Evolutionary conservation across 2,113 vertebrate species (phyloP).

Genomic region (Pleuronectes platessa): DNA sequence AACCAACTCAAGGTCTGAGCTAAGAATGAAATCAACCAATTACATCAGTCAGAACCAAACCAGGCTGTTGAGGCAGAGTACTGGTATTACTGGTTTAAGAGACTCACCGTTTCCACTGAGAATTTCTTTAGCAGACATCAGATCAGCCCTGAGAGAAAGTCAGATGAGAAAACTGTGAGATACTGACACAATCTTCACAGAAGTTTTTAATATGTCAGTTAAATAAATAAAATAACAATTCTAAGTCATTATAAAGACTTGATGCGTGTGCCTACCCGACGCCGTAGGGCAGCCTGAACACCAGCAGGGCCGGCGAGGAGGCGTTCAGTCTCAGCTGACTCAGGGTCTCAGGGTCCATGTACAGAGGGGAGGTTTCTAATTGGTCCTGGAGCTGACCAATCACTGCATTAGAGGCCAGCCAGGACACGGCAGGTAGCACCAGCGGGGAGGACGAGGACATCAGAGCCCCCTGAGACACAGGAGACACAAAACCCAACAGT

Average conservation of each 20-base stretch:
- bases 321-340: constrained; percentile 88
- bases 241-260: too few relatives aligned
- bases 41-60: too few relatives aligned
- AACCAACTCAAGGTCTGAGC: too few relatives aligned
- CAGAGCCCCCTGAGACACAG: constrained; percentile 78
- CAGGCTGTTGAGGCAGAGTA: too few relatives aligned
- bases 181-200: too few relatives aligned
- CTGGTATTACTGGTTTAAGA: not conserved
- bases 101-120: constrained; percentile 90
- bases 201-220: too few relatives aligned
- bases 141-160: constrained; percentile 79
- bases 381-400: constrained; percentile 88
- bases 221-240: too few relatives aligned
- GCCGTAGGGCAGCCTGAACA: constrained; percentile 88
- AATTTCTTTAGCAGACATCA: constrained; percentile 87
- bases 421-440: constrained; percentile 87
- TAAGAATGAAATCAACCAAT: too few relatives aligned
- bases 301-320: constrained; percentile 85
- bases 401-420: constrained; percentile 85
- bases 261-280: constrained; percentile 67
- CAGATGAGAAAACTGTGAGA: not conserved
- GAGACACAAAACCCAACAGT: not conserved
- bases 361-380: constrained; percentile 86
- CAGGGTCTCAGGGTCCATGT: constrained; percentile 89
- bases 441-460: constrained; percentile 83